These are phyloP conservation scores for Chrysolina americana DNA, from an alignment of 2,888 invertebrate species.

Conservation along the genomic window DNA sequence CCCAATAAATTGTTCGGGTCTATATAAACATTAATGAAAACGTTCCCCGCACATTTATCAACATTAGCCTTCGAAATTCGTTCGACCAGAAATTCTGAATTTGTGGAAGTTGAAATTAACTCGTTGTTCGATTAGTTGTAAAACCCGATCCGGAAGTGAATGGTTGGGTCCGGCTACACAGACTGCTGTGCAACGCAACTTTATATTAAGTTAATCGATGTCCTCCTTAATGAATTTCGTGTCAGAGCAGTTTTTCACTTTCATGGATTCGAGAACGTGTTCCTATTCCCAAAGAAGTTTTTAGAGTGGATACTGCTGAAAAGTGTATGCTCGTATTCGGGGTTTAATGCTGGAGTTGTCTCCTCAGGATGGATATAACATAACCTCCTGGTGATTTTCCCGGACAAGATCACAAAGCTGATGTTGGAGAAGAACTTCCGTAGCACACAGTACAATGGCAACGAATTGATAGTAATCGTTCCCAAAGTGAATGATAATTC, in stretches of 20 bases:
- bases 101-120: conserved; percentile 48
- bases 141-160: conserved; percentile 18
- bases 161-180: conserved; percentile 9
- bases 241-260: conserved; percentile 2
- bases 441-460: too few relatives aligned
- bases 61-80: conserved; percentile 44
- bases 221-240: conserved; percentile 7
- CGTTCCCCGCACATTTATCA: conserved; percentile 42
- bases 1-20: conserved; percentile 39
- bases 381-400: too few relatives aligned
- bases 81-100: conserved; percentile 43
- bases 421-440: too few relatives aligned
- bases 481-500: too few relatives aligned
- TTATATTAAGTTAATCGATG: conserved; percentile 43
- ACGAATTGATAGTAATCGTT: too few relatives aligned
- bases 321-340: not conserved
- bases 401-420: too few relatives aligned
- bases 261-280: not conserved
- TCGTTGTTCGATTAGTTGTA: conserved; percentile 34
- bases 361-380: too few relatives aligned
- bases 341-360: not conserved
- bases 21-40: conserved; percentile 43
- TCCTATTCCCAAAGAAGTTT: not conserved
- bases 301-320: not conserved
- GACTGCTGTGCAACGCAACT: conserved; percentile 37